Evolutionary conservation across 2,888 invertebrate species (phyloP).

Genomic region (Drosophila hawaiiensis): DNA sequence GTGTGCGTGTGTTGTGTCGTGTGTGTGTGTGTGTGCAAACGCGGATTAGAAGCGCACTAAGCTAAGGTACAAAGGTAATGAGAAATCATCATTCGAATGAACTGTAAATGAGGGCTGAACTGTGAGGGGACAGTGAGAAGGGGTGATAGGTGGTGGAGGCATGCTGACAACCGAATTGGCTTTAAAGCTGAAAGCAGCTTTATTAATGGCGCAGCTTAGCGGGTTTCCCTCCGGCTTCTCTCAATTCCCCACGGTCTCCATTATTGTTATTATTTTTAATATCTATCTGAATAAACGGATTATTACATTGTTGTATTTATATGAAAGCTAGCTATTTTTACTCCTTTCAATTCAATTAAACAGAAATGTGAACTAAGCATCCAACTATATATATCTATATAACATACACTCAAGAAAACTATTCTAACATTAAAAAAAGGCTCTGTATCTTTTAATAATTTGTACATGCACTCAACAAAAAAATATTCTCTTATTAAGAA

Average conservation of each 20-base stretch:
- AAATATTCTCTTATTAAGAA: neutral
- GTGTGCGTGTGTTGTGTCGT: neutral
- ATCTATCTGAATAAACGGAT: constrained; percentile 56
- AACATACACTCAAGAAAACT: neutral
- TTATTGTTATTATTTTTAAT: constrained; percentile 27
- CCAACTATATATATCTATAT: neutral
- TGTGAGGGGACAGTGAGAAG: neutral
- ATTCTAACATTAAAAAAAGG: neutral
- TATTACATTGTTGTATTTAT: constrained; percentile 26
- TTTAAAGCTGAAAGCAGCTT: constrained; percentile 15
- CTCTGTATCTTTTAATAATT: neutral
- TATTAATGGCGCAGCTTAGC: constrained; percentile 49
- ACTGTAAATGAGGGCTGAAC: neutral
- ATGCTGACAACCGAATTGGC: constrained; percentile 11
- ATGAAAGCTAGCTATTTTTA: neutral
- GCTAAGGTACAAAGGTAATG: neutral
- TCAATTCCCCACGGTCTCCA: constrained; percentile 53
- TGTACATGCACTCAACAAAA: neutral
- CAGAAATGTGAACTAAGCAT: neutral
- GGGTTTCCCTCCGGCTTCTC: constrained; percentile 46
- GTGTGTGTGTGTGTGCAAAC: constrained; percentile 1
- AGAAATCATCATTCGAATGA: neutral
- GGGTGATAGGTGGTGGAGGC: neutral
- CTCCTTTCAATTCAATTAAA: neutral
- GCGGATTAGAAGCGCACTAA: constrained; percentile 9